Conservation (phyloP, 2,797 vertebrate genomes). For the Mastacembelus armatus region DNA sequence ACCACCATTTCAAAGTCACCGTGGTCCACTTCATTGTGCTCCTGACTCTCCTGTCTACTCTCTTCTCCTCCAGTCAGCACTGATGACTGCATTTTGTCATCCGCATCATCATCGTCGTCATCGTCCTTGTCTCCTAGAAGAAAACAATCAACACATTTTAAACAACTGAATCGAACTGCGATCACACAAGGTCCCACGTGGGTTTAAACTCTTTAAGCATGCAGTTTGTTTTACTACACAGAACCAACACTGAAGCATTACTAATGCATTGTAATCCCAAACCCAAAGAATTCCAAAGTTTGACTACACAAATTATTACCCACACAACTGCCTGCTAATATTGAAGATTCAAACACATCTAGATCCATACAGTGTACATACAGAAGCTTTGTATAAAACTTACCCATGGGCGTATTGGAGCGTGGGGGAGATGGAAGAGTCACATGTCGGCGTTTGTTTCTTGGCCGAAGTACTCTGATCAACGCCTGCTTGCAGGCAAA, state of each 20-base stretch:
- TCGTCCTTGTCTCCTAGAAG: constrained; percentile 96
- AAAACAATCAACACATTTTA: constrained; percentile 8
- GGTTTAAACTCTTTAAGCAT: background rate
- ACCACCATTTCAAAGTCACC: constrained; percentile 99
- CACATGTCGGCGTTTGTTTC: constrained; percentile 96
- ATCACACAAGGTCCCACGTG: background rate
- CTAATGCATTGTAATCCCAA: no score
- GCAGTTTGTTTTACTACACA: background rate
- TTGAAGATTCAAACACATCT: background rate
- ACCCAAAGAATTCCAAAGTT: no score
- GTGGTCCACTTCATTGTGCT: constrained; percentile 96
- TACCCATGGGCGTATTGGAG: constrained; percentile 99
- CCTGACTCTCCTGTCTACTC: constrained; percentile 93
- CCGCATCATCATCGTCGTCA: constrained; percentile 95
- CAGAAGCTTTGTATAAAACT: constrained; percentile 15
- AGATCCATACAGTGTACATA: background rate
- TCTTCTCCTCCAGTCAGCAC: constrained; percentile 91
- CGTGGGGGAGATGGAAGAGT: constrained; percentile 97
- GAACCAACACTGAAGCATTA: no score
- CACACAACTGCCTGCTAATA: background rate
- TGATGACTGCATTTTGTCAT: constrained; percentile 96
- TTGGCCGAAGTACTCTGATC: constrained; percentile 94
- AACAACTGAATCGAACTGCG: background rate
- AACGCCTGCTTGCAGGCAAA: constrained; percentile 99
- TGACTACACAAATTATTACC: background rate